Evolutionary conservation across 2,888 invertebrate species (phyloP).

Genomic region (Dinocampus coccinellae): DNA sequence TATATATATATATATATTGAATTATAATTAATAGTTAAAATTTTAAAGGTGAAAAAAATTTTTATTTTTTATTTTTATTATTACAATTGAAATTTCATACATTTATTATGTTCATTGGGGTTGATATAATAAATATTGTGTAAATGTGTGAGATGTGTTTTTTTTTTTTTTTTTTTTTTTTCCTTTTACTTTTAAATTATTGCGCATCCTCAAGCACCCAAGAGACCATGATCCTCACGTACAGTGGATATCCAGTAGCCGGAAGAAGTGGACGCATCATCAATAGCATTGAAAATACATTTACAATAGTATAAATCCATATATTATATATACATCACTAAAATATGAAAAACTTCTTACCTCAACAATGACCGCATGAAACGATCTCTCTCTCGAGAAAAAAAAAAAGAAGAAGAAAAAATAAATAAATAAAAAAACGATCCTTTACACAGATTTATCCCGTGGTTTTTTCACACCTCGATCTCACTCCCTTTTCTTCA

Average conservation of each 20-base stretch:
- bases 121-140: too few species aligned
- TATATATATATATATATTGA: too few species aligned
- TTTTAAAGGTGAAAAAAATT: too few species aligned
- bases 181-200: constrained; percentile 39
- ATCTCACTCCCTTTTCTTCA: not conserved
- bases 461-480: constrained; percentile 65
- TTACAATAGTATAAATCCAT: not conserved
- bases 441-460: constrained; percentile 57
- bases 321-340: constrained; percentile 30
- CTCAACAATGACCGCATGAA: constrained; percentile 60
- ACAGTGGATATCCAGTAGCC: constrained; percentile 41
- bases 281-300: not conserved
- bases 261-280: constrained; percentile 49
- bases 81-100: too few species aligned
- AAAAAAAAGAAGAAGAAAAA: too few species aligned
- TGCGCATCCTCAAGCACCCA: constrained; percentile 58
- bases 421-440: too few species aligned
- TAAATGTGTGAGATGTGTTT: too few species aligned
- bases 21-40: not conserved
- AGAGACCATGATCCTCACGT: constrained; percentile 56
- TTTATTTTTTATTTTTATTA: too few species aligned
- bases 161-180: too few species aligned
- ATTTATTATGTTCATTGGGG: too few species aligned
- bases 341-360: constrained; percentile 64
- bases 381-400: too few species aligned